Evolutionary conservation across 2,888 invertebrate species (phyloP), one percentile per base, ranked within the genome.

Genomic region (Pristionchus mayeri): DNA sequence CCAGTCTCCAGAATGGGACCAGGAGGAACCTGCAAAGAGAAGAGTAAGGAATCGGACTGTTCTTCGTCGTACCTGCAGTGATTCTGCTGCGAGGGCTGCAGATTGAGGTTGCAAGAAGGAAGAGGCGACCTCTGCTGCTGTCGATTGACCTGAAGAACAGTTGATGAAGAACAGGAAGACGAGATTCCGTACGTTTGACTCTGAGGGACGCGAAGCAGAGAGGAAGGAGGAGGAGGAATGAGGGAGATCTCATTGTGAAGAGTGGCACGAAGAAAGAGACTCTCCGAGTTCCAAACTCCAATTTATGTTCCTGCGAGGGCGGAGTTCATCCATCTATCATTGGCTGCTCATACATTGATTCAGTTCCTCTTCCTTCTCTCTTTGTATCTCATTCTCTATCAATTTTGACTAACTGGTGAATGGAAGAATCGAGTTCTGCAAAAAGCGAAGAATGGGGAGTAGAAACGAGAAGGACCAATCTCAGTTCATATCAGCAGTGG

Each of bases 291-390:
- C 34, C 67, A 2, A 34, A 34, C 11, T 57, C 37, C 2, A 34
- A 18, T 67, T 67, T 67, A 67, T 67, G 37, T n/a, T n/a, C n/a
- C n/a, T n/a, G n/a, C n/a, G n/a, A 27, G 21, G 67, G 67, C 67
- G 67, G 67, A 67, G 67, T 67, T 67, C 37, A 67, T 21, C 18
- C 16, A 11, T 30, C 34, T 24, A 54, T 60, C 57, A 30, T 24
- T 60, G 24, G 27, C 16, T 27, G 57, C 7, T 3, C 57, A 60
- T 24, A 37, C 6, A 13, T 67, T n/a, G 24, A 37, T 67, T 21
- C 37, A 60, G 57, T 60, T 37, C 57, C 57, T 57, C 4, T 13
- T 57, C 63, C 67, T 21, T 67, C 37, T 63, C 67, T 37, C 7
- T n/a, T 57, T 21, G 11, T 27, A n/a, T 57, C 57, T 57, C 24